These are phyloP conservation scores for Pithys albifrons DNA, from an alignment of 2,113 vertebrate genomes.

Conservation along the genomic window DNA sequence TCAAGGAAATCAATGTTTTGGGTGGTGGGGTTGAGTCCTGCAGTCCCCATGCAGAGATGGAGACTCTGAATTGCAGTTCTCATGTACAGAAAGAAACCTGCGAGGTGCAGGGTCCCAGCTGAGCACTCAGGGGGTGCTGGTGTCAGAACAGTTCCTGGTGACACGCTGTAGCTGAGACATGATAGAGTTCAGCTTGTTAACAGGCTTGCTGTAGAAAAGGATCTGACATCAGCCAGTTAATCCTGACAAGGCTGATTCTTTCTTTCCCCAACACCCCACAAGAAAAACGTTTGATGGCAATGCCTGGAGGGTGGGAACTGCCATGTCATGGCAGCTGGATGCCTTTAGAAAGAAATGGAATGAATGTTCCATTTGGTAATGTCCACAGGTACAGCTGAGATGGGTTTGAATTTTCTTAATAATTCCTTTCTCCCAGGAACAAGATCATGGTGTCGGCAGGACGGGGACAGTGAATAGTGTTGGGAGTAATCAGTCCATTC, in stretches of 20 bases:
- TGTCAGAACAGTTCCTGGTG: conserved; percentile 43
- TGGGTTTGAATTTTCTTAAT: not conserved
- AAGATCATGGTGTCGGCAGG: conserved; percentile 87
- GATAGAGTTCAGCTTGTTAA: conserved; percentile 40
- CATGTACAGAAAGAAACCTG: not conserved
- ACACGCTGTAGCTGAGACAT: not conserved
- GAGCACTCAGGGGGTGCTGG: not conserved
- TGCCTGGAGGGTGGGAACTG: conserved; percentile 43
- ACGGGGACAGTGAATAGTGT: conserved; percentile 98
- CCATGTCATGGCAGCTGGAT: not conserved
- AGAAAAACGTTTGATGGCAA: not conserved
- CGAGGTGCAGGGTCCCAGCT: not conserved
- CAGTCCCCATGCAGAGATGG: not conserved
- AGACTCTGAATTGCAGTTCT: not conserved
- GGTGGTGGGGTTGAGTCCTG: not conserved
- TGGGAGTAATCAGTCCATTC: conserved; percentile 99
- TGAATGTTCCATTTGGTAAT: not conserved
- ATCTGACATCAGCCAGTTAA: conserved; percentile 52
- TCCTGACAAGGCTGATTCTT: conserved; percentile 45
- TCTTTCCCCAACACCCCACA: not conserved
- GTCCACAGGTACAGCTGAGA: not conserved
- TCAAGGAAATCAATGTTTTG: not conserved
- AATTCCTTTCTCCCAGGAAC: conserved; percentile 80
- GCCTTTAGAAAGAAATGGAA: not conserved
- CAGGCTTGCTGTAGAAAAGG: not conserved